Conservation (phyloP, 2,113 vertebrate genomes). For the Procavia capensis region DNA sequence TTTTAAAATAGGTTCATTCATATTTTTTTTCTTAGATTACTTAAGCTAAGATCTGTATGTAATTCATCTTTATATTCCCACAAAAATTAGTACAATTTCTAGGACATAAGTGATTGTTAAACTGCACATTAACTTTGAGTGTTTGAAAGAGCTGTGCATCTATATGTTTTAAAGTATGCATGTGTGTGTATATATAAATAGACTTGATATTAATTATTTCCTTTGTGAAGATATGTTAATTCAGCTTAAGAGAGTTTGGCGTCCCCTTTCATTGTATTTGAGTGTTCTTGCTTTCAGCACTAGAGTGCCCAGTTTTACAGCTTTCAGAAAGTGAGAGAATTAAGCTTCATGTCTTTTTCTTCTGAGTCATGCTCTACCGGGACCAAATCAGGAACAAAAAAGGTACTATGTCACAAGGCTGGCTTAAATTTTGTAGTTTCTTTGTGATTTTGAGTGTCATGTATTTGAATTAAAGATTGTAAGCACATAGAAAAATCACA, state of each 20-base stretch:
- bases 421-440: background rate
- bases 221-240: background rate
- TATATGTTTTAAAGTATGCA: background rate
- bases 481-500: background rate
- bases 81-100: background rate
- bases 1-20: background rate
- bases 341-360: background rate
- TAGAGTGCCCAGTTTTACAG: background rate
- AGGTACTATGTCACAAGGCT: background rate
- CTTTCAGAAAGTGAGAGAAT: background rate
- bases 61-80: background rate
- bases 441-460: background rate
- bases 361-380: background rate
- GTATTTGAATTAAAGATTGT: background rate
- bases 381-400: background rate
- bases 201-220: background rate
- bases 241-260: background rate
- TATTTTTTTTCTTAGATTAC: slow-evolving; percentile 32
- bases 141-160: background rate
- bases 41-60: background rate
- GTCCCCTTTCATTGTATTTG: background rate
- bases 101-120: background rate
- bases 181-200: background rate
- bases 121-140: background rate
- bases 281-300: background rate